Evolutionary conservation across 2,888 invertebrate genomes (phyloP).

Genomic region (Leucania comma): DNA sequence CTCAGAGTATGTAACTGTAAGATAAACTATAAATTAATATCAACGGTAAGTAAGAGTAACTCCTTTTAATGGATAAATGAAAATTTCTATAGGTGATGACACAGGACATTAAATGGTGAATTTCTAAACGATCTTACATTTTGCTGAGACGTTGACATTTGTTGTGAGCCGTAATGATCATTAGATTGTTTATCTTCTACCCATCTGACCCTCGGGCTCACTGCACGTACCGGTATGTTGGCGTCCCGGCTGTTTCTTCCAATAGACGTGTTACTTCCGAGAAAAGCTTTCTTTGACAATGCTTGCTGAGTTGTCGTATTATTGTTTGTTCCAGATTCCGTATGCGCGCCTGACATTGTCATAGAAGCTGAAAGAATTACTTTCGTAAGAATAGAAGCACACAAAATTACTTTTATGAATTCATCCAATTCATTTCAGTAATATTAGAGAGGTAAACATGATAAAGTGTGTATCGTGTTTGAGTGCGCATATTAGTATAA

Average conservation of each 20-base stretch:
- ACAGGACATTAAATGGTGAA: slow-evolving; percentile 31
- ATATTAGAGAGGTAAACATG: slow-evolving; percentile 73
- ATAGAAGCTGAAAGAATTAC: slow-evolving; percentile 92
- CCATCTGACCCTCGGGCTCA: slow-evolving; percentile 89
- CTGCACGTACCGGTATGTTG: slow-evolving; percentile 88
- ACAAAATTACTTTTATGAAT: background rate
- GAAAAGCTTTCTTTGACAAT: slow-evolving; percentile 88
- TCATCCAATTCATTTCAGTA: slow-evolving; percentile 12
- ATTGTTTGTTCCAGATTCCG: slow-evolving; percentile 88
- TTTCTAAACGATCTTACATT: slow-evolving; percentile 78
- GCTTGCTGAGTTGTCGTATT: slow-evolving; percentile 85
- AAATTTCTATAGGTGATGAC: background rate
- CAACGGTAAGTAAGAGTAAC: background rate
- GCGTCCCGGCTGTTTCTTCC: slow-evolving; percentile 86
- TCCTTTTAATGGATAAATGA: slow-evolving; percentile 19
- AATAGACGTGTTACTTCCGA: slow-evolving; percentile 88
- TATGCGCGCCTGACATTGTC: slow-evolving; percentile 92
- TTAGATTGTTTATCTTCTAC: slow-evolving; percentile 85
- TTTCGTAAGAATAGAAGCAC: slow-evolving; percentile 31
- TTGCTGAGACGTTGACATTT: slow-evolving; percentile 85
- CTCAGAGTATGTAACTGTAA: slow-evolving; percentile 77
- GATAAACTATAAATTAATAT: slow-evolving; percentile 1
- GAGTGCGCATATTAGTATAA: slow-evolving; percentile 73
- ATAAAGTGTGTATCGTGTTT: slow-evolving; percentile 79
- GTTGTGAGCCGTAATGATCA: slow-evolving; percentile 84